A percentile compares a stretch with the other conserved stretches of the same genome.
phyloP scores from a whole-genome alignment of 2,113 vertebrate genomes.

The Ammodramus savannarum region DNA sequence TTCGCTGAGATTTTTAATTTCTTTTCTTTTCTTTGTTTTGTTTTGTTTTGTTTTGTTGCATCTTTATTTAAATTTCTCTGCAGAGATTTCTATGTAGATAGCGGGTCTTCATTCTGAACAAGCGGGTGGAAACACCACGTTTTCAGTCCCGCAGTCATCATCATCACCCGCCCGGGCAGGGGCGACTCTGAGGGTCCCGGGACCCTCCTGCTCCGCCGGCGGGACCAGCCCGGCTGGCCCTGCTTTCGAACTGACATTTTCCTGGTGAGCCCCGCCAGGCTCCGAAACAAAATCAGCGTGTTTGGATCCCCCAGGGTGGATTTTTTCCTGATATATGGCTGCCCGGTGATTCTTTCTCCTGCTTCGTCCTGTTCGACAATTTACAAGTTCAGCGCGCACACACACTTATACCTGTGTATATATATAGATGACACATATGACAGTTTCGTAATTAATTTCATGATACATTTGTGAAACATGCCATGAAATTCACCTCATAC shows the following conservation, averaged over 20 bases:
- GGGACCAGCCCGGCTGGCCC: background rate
- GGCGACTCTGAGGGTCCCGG: background rate
- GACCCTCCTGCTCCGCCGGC: background rate
- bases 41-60: background rate
- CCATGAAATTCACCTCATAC: background rate
- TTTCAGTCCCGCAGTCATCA: background rate
- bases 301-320: background rate
- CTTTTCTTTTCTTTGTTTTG: background rate
- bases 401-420: background rate
- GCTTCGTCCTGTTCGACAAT: background rate
- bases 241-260: background rate
- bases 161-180: rapidly evolving
- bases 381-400: rapidly evolving
- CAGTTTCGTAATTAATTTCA: background rate
- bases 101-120: background rate
- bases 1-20: background rate
- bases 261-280: background rate
- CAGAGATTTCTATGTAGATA: background rate
- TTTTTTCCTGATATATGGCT: background rate
- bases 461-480: background rate
- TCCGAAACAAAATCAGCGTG: background rate
- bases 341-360: background rate
- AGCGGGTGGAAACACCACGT: background rate
- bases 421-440: background rate
- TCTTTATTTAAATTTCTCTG: background rate